Evolutionary conservation across 2,113 vertebrate genomes (phyloP), one percentile per base, ranked within the genome.

Genomic region (Misgurnus mizolepis): DNA sequence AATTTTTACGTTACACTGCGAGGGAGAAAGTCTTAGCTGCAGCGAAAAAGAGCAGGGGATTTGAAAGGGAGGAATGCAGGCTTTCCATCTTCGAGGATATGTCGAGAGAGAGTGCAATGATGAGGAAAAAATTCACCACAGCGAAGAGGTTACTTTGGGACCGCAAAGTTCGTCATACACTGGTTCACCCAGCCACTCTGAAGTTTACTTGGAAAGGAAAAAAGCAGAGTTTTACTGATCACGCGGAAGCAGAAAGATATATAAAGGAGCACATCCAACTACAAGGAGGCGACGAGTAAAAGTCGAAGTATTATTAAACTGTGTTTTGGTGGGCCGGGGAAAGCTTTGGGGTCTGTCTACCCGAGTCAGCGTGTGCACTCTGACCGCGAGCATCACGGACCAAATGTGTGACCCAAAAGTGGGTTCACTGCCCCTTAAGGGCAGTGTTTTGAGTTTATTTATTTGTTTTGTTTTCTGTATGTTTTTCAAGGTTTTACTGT

Each of bases 111-210:
- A 45, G 43, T 2, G 43, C 43, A 15, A 15, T 64, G 11, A 64
- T 34, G 22, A 34, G 22, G 27, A 34, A 39, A 14, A 14, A 34
- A 34, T 34, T 34, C 27, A 34, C 27, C 27, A 7, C 67, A 34
- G 47, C 27, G 53, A 34, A 7, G 27, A 70, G 53, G 67, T 39
- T 55, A 53, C 49, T 53, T n/a, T 56, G 69, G 69, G 50, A 72
- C 40, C 3, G 5, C 34, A 1, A 18, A 40, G 17, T 34, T 55
- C 9, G 4, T n/a, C 40, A 43, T n/a, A 67, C 39, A 9, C 15
- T 67, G 40, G 9, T 34, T 56, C 50, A 56, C 56, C 27, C 49
- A 71, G 55, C 47, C 10, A 40, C 15, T n/a, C 27, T 56, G 8
- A 10, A 56, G 27, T 18, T 71, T 12, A 55, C 68, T 53, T 49